Base-by-base conservation (phyloP, 1,140 invertebrate genomes). In the Drosophila kikkawai region DNA sequence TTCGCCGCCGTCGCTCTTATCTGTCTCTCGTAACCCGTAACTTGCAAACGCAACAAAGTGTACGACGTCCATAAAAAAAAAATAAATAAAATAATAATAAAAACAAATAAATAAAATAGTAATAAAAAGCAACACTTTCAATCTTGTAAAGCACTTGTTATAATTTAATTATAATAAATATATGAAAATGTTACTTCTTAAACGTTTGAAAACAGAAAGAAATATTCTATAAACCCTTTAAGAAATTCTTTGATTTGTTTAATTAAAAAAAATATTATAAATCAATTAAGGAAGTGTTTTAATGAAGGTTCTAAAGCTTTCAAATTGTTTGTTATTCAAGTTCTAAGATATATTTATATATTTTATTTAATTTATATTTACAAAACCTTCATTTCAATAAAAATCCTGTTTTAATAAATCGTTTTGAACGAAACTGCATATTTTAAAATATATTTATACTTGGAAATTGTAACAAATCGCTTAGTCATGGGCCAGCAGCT, bases 1-100 rank as follows among this genome's bases (percentile, higher is more conserved):
- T 39, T 44, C 36, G 42, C n/a, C 22, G 26, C 34, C 34, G 32
- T 4, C n/a, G 42, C 36, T 67, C 61, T 50, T 68, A 68, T 67
- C 44, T 67, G 44, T 3, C 26, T 3, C 26, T 32, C 53, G 34
- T 26, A 55, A 55, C n/a, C 32, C 50, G 32, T 36, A 51, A 26
- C 34, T 47, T 22, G 41, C 22, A 64, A 64, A 47, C 64, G 65
- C 60, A 66, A 68, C 65, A 68, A 68, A 47, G 65, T 63, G 22
- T 34, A n/a, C 59, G 22, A 17, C 59, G 22, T 17, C 4, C 3
- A 9, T 12, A 26, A 68, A 66, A 39, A 15, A 39, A 56, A 32
- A n/a, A 34, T 7, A 22, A 67, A 63, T 15, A n/a, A 37, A 37
- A 34, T 1, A 22, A 9, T 6, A 22, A 37, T 22, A 15, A 22